Conservation (phyloP, 1,140 invertebrate genomes). For the Ericerus pela region DNA sequence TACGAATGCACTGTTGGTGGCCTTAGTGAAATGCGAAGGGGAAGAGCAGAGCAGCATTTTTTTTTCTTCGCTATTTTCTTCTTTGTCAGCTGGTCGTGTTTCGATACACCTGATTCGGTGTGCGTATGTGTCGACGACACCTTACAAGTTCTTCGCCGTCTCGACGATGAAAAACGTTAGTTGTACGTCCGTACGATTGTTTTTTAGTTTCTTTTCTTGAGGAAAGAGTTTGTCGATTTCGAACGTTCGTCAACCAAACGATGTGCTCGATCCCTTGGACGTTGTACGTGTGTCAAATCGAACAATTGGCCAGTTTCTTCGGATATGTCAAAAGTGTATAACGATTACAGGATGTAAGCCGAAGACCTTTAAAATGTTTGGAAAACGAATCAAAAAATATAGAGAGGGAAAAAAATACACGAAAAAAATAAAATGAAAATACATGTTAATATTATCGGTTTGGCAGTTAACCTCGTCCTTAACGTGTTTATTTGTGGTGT, state of each 20-base stretch:
- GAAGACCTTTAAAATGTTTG: neutral
- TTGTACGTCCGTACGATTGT: neutral
- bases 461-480: neutral
- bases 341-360: neutral
- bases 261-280: neutral
- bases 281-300: neutral
- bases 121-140: slow-evolving; percentile 5
- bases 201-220: neutral
- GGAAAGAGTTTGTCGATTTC: neutral
- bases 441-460: neutral
- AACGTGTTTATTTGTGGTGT: neutral
- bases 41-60: no score
- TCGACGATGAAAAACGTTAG: neutral
- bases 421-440: neutral
- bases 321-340: slow-evolving; percentile 5
- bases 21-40: no score
- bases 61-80: no score
- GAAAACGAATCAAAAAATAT: neutral
- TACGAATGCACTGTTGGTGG: no score
- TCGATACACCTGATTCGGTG: neutral
- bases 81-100: slow-evolving; percentile 7
- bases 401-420: neutral
- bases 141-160: slow-evolving; percentile 1
- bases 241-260: neutral
- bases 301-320: neutral